A percentile compares a stretch with the other conserved stretches of the same genome.
These are phyloP conservation scores for Pomatostomus ruficeps DNA, from an alignment of 2,113 vertebrate species.

Conservation along the genomic window DNA sequence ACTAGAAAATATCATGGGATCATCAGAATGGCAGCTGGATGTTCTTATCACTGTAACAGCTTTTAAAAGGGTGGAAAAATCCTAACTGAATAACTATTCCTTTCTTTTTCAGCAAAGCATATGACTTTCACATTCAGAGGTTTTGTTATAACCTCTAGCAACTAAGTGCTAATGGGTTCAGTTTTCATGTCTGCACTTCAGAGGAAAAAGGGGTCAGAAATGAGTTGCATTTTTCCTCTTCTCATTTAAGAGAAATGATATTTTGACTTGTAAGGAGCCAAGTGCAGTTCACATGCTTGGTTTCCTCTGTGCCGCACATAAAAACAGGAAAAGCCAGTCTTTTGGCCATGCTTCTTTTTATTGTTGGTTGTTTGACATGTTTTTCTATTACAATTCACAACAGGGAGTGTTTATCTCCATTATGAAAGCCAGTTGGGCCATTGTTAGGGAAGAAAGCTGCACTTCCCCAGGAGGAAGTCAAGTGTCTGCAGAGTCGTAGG, in stretches of 20 bases:
- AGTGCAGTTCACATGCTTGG: conserved; percentile 28
- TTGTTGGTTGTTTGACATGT: conserved; percentile 63
- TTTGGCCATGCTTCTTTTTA: conserved; percentile 47
- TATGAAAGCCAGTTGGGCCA: conserved; percentile 58
- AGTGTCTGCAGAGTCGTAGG: not conserved
- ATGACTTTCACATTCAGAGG: conserved; percentile 1
- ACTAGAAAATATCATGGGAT: not conserved
- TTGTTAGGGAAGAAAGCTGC: conserved; percentile 51
- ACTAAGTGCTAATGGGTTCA: conserved; percentile 18
- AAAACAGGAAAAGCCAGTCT: conserved; percentile 61
- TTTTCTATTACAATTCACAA: conserved; percentile 59
- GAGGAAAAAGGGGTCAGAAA: conserved; percentile 12
- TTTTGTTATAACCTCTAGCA: conserved; percentile 3
- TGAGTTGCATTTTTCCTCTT: not conserved
- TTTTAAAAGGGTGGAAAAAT: not conserved
- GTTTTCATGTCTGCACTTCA: conserved; percentile 20
- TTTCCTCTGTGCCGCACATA: conserved; percentile 33
- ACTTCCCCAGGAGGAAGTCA: conserved; percentile 50
- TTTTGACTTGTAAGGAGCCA: conserved; percentile 46
- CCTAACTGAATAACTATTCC: not conserved
- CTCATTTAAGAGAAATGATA: conserved; percentile 3
- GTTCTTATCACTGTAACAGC: not conserved
- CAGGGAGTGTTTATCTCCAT: conserved; percentile 51
- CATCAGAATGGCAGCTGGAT: not conserved
- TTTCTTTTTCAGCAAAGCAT: not conserved